Conservation (phyloP, 2,888 invertebrate species). For the Aleiodes testaceus region DNA sequence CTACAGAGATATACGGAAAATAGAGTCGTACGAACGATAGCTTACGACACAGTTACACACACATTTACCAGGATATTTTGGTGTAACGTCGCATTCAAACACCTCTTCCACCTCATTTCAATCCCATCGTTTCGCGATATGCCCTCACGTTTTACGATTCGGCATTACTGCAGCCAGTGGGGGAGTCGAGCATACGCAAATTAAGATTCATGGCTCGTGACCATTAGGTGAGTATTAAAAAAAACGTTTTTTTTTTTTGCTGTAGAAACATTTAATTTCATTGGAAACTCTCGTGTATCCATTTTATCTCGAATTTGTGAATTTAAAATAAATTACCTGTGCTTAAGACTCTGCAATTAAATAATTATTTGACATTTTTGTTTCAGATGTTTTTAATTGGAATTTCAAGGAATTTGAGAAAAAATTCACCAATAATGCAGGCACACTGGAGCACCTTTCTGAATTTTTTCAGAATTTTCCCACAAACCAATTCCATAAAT, state of each 20-base stretch:
- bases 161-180: conserved; percentile 34
- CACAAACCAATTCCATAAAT: too few species aligned
- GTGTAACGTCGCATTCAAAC: conserved; percentile 9
- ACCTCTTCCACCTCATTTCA: conserved; percentile 19
- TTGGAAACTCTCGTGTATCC: neutral
- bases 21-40: conserved; percentile 48
- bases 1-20: conserved; percentile 48
- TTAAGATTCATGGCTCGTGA: conserved; percentile 46
- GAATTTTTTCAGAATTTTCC: too few species aligned
- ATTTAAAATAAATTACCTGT: too few species aligned
- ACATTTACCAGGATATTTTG: too few species aligned
- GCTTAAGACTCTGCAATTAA: too few species aligned
- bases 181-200: conserved; percentile 28
- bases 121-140: conserved; percentile 18
- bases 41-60: conserved; percentile 36
- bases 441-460: too few species aligned
- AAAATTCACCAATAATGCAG: too few species aligned
- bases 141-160: conserved; percentile 44
- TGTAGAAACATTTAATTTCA: neutral
- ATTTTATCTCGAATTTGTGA: too few species aligned
- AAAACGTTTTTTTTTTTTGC: conserved; percentile 44
- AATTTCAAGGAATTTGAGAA: too few species aligned
- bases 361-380: too few species aligned
- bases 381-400: too few species aligned
- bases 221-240: neutral